Conservation (phyloP, 2,888 invertebrate genomes). For the Chrysotoxum bicinctum region DNA sequence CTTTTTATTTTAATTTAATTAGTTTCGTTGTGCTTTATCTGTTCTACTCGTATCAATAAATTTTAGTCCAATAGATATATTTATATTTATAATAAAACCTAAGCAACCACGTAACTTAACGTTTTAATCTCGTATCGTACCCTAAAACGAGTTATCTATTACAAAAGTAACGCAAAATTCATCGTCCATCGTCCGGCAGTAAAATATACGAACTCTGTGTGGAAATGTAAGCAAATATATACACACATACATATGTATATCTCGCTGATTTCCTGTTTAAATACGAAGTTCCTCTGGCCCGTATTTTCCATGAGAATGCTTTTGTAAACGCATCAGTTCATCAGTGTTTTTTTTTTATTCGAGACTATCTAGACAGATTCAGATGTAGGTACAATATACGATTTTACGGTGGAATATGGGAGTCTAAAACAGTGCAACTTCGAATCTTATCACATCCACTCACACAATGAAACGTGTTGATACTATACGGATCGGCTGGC, state of each 20-base stretch:
- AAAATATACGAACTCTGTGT: background rate
- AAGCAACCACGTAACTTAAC: background rate
- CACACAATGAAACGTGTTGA: conserved; percentile 10
- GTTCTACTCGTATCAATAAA: background rate
- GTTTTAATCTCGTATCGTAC: background rate
- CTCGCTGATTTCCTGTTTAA: conserved; percentile 43
- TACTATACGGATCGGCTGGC: background rate
- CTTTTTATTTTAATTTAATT: no score
- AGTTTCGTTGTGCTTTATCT: no score
- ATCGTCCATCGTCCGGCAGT: background rate
- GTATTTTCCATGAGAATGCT: conserved; percentile 31
- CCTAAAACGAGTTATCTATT: background rate
- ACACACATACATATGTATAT: background rate
- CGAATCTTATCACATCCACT: conserved; percentile 27
- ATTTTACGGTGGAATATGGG: background rate
- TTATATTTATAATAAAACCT: conserved; percentile 6
- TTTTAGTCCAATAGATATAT: background rate
- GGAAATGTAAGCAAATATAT: background rate
- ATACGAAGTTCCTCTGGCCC: conserved; percentile 12
- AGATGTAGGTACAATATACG: background rate
- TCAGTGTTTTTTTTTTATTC: conserved; percentile 14
- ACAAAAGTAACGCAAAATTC: background rate
- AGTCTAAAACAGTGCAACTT: background rate
- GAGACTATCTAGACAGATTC: conserved; percentile 44
- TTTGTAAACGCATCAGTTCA: conserved; percentile 37